phyloP scores from a whole-genome alignment of 2,797 vertebrate genomes.

The Poecile montanus region DNA sequence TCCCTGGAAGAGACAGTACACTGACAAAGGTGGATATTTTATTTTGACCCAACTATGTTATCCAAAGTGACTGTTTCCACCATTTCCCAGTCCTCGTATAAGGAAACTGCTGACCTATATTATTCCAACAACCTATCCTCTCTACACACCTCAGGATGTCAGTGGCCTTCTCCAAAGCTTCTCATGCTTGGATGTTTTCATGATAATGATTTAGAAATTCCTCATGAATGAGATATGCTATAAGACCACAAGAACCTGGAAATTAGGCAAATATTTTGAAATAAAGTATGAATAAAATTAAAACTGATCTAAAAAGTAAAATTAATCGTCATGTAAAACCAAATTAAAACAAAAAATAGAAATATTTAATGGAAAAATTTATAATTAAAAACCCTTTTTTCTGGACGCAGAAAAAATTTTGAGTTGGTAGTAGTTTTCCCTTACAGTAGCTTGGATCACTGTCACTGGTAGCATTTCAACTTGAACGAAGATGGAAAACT shows the following conservation, averaged over 20 bases:
- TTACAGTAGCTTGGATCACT: neutral
- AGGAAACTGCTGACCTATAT: neutral
- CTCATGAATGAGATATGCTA: neutral
- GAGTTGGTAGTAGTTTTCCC: neutral
- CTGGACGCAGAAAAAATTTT: neutral
- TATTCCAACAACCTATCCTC: neutral
- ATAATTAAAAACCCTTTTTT: neutral
- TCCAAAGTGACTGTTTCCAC: neutral
- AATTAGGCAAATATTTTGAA: neutral
- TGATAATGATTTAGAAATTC: neutral
- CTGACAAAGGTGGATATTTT: neutral
- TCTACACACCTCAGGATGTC: neutral
- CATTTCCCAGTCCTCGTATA: neutral
- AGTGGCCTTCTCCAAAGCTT: neutral
- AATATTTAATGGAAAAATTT: neutral
- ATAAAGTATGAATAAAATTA: neutral
- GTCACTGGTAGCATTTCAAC: neutral
- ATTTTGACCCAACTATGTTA: neutral
- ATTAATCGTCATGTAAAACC: neutral
- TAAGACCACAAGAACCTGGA: neutral
- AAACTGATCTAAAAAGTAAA: neutral
- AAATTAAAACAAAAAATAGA: neutral
- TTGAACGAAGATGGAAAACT: neutral
- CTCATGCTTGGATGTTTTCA: neutral
- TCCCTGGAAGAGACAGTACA: neutral